Base-by-base conservation (phyloP, 2,888 invertebrate species). In the Rotaria socialis region DNA sequence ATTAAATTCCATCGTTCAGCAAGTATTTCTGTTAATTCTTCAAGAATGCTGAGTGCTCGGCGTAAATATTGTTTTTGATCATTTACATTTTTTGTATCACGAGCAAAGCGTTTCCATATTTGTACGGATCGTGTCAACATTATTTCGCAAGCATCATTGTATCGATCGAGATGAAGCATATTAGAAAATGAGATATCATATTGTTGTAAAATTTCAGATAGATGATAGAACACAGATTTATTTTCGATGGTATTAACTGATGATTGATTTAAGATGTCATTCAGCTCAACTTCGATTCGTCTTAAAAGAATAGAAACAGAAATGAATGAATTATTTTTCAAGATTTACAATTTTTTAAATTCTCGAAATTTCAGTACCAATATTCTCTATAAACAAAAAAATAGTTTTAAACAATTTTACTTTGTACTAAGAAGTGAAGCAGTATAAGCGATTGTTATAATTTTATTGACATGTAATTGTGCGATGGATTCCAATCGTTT, bases 391-490 rank as follows among this genome's bases (percentile, higher is more conserved):
- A 55, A 55, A 55, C 7, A 22, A 19, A 55, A 27, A 27, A 2
- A 27, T 1, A 27, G 14, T 67, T 11, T 67, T 67, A 10, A 80
- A 80, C 14, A 43, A 14, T 10, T 7, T 47, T 80, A 80, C 80
- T 47, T 80, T 0, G 43, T 6, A 47, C 10, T 80, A 0, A 80
- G n/a, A n/a, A 47, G 47, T 80, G 80, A 80, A 47, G 80, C 47
- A 47, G 80, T 19, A 80, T 80, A 80, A 80, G 80, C 80, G 14
- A 80, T 80, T 5, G 47, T n/a, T 11, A 11, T 10, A 47, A 80
- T 11, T 80, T 80, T 80, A 80, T 80, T 80, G 1, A 80, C 47
- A 43, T 80, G 43, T 47, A 80, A 43, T 47, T 80, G 80, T 80
- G n/a, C 47, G 14, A 80, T 80, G 3, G 80, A 47, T 80, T 80